Evolutionary conservation across 2,797 vertebrate genomes (phyloP).

Genomic region (Coregonus suidteri): DNA sequence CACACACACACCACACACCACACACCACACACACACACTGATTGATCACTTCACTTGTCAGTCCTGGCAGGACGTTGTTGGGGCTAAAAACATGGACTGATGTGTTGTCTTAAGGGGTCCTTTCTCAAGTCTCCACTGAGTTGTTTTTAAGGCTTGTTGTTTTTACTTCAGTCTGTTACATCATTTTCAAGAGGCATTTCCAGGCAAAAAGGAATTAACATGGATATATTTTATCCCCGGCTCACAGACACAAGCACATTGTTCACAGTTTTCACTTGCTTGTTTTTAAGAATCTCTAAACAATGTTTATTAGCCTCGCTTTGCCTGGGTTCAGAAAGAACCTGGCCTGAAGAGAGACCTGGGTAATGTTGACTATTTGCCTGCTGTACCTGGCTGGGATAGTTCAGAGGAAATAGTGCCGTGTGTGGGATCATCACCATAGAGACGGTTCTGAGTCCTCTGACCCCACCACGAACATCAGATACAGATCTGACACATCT

Average conservation of each 20-base stretch:
- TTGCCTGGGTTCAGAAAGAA: background rate
- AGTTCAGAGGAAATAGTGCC: background rate
- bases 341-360: background rate
- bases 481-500: no score
- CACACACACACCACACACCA: no score
- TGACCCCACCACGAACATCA: no score
- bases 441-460: no score
- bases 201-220: background rate
- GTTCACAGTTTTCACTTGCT: background rate
- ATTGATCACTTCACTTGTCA: no score
- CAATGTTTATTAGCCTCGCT: background rate
- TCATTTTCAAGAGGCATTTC: background rate
- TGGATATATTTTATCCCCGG: background rate
- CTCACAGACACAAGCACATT: slow-evolving; percentile 8
- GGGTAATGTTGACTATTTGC: background rate
- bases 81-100: background rate
- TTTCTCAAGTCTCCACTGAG: background rate
- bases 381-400: background rate
- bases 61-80: slow-evolving; percentile 5
- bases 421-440: no score
- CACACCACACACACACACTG: no score
- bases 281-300: background rate
- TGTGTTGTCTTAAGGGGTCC: slow-evolving; percentile 10
- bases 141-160: background rate
- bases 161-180: background rate